Evolutionary conservation across 2,113 vertebrate genomes (phyloP), one percentile per base, ranked within the genome.

Genomic region (Chaetodon auriga): DNA sequence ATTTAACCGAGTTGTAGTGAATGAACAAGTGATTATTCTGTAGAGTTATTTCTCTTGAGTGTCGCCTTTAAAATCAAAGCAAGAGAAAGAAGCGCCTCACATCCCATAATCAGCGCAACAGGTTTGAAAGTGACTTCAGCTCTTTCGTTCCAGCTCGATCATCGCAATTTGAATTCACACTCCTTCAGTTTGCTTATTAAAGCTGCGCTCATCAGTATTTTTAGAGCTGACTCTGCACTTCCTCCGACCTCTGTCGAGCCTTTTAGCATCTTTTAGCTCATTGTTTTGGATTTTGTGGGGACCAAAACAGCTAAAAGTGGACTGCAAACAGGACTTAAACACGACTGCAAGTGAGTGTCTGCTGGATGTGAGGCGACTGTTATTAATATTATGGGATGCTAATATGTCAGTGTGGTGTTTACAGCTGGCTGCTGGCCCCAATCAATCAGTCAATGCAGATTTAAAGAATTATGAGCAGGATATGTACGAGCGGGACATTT

Each of bases 1-100:
- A 87, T 85, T 90, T 72, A 82, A 76, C 79, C 64, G 53, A 78
- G 76, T 69, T 84, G 80, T 60, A 77, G 60, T 64, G n/a, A 79
- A 71, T 64, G 60, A 85, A 82, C 78, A 85, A 70, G 83, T 83
- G 21, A 78, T 86, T 80, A 72, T 74, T 80, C 70, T 81, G 54
- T 54, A 25, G 63, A 75, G 23, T 30, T 46, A 75, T 86, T 84
- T 86, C 45, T 74, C 25, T 78, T 21, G 23, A 62, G 70, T 23
- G 46, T 60, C 30, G 9, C 60, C 38, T 81, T 78, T 58, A 61
- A 85, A 87, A 81, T 78, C 76, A 85, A 82, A 80, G 66, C 41
- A 36, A 45, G 53, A 6, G 15, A 63, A n/a, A 79, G 58, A 68
- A 65, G 57, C 30, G 9, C 68, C 12, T 25, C 58, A 23, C 11